Evolutionary conservation across 2,113 vertebrate species (phyloP), one percentile per base, ranked within the genome.

Genomic region (Catharus bicknelli): DNA sequence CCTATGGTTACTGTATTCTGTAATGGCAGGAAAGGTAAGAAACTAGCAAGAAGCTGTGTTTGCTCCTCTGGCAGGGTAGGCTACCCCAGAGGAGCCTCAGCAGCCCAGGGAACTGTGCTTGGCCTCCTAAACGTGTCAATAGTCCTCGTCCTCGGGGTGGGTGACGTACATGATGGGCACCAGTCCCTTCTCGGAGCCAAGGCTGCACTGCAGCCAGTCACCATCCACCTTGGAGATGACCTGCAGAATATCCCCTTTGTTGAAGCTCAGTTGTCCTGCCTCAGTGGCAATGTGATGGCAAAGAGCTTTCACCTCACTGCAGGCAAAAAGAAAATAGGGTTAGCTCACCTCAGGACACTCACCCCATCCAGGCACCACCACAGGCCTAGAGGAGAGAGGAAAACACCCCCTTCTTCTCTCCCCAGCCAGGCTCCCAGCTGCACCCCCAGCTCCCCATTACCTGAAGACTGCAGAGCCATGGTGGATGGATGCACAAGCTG

Each of bases 261-360:
- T 98, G 98, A 99, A 99, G 97, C 99, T 99, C 95, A 99, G 98
- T 83, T 99, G 99, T 62, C 98, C 99, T 0, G 98, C 96, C 95
- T 99, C 98, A 0, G 98, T 98, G 95, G 99, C 99, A 32, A 98
- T 97, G 93, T 99, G 99, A 96, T 99, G 99, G 91, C 99, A 99
- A 83, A 99, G 92, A 2, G 99, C 98, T 92, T 98, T 98, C 32
- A 99, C 99, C 83, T 98, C 97, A 11, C 99, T 99, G 97, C 42
- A 32, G 81, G 74, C 43, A 95, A 34, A 95, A 38, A 34, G 63
- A 86, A 54, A 27, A 29, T 47, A 86, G 29, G 2, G 25, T 92
- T 69, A 92, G 32, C 25, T 66, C 1, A 8, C 16, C 34, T 34
- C 57, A 75, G 53, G 32, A 74, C 6, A 7, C 16, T 29, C 23